Conservation (phyloP, 2,797 vertebrate genomes). For the Furcifer pardalis region DNA sequence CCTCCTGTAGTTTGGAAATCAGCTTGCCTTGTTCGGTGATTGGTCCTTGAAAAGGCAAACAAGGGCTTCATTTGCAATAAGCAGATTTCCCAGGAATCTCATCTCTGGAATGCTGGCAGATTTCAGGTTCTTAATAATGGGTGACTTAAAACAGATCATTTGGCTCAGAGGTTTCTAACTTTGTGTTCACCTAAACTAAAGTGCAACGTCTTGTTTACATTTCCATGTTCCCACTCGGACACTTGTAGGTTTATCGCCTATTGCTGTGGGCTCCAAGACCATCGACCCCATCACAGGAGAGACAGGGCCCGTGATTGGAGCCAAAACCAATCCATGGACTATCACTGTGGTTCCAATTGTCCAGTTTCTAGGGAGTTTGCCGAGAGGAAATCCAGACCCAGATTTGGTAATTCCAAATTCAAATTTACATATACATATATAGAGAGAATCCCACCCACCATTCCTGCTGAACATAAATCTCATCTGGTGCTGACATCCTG, state of each 20-base stretch:
- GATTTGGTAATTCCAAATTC: constrained; percentile 75
- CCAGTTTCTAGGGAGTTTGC: constrained; percentile 76
- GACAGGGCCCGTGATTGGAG: constrained; percentile 82
- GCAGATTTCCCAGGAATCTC: too few relatives aligned
- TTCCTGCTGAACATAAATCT: neutral
- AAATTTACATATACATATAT: neutral
- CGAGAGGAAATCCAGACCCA: constrained; percentile 71
- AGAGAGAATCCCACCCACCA: too few relatives aligned
- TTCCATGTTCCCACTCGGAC: neutral
- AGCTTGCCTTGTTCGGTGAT: too few relatives aligned
- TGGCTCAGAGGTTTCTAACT: neutral
- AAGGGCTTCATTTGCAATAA: too few relatives aligned
- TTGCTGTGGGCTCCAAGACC: constrained; percentile 80
- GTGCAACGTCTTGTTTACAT: neutral
- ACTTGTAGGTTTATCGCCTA: constrained; percentile 85
- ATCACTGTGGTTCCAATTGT: constrained; percentile 80
- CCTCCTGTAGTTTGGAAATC: too few relatives aligned
- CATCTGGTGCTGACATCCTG: neutral
- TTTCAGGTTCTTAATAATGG: too few relatives aligned
- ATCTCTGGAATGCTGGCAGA: too few relatives aligned
- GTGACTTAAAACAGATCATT: too few relatives aligned
- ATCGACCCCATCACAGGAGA: constrained; percentile 83
- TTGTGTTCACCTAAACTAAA: neutral
- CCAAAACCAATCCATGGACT: constrained; percentile 74
- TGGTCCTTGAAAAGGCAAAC: too few relatives aligned